Conservation (phyloP, 2,888 invertebrate genomes). For the Metallyticus violacea region DNA sequence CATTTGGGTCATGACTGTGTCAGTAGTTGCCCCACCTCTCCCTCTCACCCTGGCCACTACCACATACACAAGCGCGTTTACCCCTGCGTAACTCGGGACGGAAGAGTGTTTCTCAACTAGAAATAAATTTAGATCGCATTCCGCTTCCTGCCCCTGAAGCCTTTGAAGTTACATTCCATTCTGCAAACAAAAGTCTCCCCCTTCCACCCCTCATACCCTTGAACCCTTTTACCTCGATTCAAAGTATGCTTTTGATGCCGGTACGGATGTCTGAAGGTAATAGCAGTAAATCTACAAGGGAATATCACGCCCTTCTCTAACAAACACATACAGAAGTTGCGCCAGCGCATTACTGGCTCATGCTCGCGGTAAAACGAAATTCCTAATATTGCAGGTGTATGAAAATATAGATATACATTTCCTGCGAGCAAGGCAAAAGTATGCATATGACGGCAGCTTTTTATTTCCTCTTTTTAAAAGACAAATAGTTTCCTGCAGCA, state of each 20-base stretch:
- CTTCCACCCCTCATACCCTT: no score
- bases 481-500: no score
- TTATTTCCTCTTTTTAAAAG: no score
- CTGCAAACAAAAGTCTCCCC: not conserved
- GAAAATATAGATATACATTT: not conserved
- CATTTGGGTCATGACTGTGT: no score
- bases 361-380: no score
- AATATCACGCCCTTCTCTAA: no score
- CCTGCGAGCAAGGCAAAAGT: not conserved
- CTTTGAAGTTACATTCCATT: constrained; percentile 8
- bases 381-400: no score
- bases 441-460: not conserved
- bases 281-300: no score
- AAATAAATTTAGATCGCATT: not conserved
- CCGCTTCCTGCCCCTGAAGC: not conserved
- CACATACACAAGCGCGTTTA: not conserved
- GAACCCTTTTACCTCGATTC: no score
- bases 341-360: no score
- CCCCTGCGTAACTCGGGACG: not conserved
- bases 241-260: not conserved
- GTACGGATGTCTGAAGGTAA: not conserved
- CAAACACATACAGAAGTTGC: no score
- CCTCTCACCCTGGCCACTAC: not conserved
- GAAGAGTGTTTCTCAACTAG: not conserved
- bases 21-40: not conserved